Conservation (phyloP, 2,797 vertebrate genomes). For the Setipinna tenuifilis region DNA sequence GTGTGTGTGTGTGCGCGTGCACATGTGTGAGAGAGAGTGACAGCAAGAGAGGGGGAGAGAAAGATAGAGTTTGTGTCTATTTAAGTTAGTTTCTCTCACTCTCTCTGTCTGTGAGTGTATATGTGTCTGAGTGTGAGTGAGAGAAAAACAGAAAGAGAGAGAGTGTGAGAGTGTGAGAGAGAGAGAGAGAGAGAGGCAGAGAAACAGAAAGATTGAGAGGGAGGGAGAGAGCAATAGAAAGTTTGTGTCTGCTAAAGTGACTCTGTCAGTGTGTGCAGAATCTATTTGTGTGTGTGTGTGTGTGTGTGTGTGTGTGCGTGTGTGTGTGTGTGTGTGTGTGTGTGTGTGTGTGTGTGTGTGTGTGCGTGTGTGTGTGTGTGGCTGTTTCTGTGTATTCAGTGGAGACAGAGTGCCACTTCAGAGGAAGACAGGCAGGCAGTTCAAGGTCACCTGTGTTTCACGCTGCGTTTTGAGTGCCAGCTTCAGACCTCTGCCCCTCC, state of each 20-base stretch:
- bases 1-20: background rate
- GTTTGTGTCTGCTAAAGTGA: no score
- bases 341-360: background rate
- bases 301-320: background rate
- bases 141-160: no score
- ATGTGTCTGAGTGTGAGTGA: background rate
- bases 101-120: background rate
- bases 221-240: no score
- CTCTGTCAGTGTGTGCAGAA: no score
- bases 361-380: background rate
- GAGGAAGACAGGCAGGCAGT: background rate
- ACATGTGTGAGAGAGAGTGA: background rate
- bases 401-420: background rate
- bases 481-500: background rate
- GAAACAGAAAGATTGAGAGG: no score
- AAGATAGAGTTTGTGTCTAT: background rate
- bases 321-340: background rate
- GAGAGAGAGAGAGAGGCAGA: no score
- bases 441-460: background rate
- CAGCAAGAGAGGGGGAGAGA: background rate
- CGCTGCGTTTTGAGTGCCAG: background rate
- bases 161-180: no score
- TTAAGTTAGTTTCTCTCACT: background rate
- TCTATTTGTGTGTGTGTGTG: background rate
- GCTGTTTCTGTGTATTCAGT: background rate